phyloP scores from a whole-genome alignment of 2,888 invertebrate species.

The Trypoxylon attenuatum region DNA sequence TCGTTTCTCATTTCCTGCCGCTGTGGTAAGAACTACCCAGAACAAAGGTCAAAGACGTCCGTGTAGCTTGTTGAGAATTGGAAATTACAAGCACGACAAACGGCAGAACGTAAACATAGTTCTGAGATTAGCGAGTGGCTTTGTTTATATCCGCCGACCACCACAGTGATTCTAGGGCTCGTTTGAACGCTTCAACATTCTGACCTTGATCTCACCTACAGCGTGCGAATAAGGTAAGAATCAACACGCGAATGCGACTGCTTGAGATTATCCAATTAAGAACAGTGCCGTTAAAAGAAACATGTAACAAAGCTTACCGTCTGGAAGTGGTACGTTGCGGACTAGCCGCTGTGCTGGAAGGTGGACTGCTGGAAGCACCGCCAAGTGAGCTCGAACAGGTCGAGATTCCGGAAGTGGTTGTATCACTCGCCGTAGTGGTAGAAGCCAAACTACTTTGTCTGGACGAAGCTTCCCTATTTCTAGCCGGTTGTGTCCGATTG shows the following conservation, averaged over 20 bases:
- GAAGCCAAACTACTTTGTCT: slow-evolving; percentile 54
- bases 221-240: background rate
- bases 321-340: slow-evolving; percentile 61
- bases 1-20: slow-evolving; percentile 37
- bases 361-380: slow-evolving; percentile 54
- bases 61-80: background rate
- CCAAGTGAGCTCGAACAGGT: slow-evolving; percentile 56
- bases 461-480: slow-evolving; percentile 37
- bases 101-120: too few species aligned
- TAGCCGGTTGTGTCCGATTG: slow-evolving; percentile 21
- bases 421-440: slow-evolving; percentile 50
- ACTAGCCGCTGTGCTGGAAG: slow-evolving; percentile 59
- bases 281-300: background rate
- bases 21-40: slow-evolving; percentile 13
- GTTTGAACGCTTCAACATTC: too few species aligned
- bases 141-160: too few species aligned
- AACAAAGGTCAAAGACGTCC: slow-evolving; percentile 3
- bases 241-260: background rate
- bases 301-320: slow-evolving; percentile 59
- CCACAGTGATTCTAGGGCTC: too few species aligned
- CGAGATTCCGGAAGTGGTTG: slow-evolving; percentile 51
- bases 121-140: too few species aligned
- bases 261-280: too few species aligned
- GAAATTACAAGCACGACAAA: too few species aligned
- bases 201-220: background rate